Evolutionary conservation across 2,797 vertebrate genomes (phyloP), one percentile per base, ranked within the genome.

Genomic region (Mormyrops attenuatus): DNA sequence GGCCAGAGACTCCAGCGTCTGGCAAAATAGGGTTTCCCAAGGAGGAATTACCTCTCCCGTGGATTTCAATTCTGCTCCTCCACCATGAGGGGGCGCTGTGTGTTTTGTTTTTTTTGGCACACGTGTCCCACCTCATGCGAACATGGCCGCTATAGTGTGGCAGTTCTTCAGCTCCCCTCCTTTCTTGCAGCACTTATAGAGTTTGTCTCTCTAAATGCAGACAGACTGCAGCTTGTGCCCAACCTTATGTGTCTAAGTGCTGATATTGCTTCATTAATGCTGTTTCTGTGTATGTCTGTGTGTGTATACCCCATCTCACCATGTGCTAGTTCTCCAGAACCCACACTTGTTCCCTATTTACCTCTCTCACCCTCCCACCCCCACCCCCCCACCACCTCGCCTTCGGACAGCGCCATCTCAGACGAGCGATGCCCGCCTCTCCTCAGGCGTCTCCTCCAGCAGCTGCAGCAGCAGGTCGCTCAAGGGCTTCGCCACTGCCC

Each of bases 391-490:
- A 11, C 90, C 88, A 5, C 0, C 2, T 5, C 20, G 85, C 88
- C 77, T 55, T 80, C 73, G 34, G 34, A 80, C 34, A 44, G 73
- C 9, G 55, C 55, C 87, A 73, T 0, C 92, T 98, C 96, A 99
- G 95, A 97, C 97, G 93, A 98, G 96, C 17, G 97, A 97, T 57
- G 97, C 96, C 92, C 96, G 96, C 88, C 97, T 98, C 93, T 99
- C 97, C 94, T 98, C 98, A 0, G 98, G 98, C 60, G 96, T 99
- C 94, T 99, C 98, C 92, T 99, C 98, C 95, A 99, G 94, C 88
- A 99, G 96, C 94, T 99, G 98, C 93, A 98, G 97, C 94, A 99
- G 97, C 94, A 99, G 97, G 96, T 99, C 98, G 2, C 97, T 97
- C 93, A 99, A 97, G 89, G 97, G 97, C 89, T 98, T 97, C 92